Percentiles rank a stretch among this genome's conserved stretches.
phyloP scores from a whole-genome alignment of 2,113 vertebrate genomes.

The Hyperopisus bebe region DNA sequence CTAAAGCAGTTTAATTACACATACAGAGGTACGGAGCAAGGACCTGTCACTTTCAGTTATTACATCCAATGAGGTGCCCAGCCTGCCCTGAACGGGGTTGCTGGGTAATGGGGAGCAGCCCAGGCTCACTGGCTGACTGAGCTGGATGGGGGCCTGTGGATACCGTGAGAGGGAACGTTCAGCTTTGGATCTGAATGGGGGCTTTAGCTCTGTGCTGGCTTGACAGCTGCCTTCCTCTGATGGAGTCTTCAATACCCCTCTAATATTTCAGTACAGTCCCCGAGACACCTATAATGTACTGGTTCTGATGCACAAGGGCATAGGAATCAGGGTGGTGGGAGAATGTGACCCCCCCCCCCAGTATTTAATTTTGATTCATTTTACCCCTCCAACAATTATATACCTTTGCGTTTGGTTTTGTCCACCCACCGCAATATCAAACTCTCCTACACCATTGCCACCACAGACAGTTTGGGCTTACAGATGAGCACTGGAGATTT shows the following conservation, averaged over 20 bases:
- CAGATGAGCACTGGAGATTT: not conserved
- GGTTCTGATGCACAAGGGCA: not conserved
- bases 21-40: constrained; percentile 9
- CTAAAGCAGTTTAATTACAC: constrained; percentile 27
- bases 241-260: not conserved
- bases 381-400: not conserved
- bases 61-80: constrained; percentile 9
- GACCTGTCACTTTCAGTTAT: constrained; percentile 23
- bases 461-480: not conserved
- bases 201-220: not conserved
- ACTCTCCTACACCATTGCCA: not conserved
- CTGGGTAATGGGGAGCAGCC: not conserved
- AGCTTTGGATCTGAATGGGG: not conserved
- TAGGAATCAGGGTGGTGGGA: not conserved
- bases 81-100: not conserved
- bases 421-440: not conserved
- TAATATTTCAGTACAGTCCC: not conserved
- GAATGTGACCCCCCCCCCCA: not conserved
- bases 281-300: not conserved
- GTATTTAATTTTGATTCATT: not conserved
- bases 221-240: not conserved
- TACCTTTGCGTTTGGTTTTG: not conserved
- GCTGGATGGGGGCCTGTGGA: not conserved
- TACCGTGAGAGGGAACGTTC: not conserved
- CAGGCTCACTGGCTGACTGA: not conserved